Evolutionary conservation across 2,797 vertebrate species (phyloP).

Genomic region (Avahi laniger): DNA sequence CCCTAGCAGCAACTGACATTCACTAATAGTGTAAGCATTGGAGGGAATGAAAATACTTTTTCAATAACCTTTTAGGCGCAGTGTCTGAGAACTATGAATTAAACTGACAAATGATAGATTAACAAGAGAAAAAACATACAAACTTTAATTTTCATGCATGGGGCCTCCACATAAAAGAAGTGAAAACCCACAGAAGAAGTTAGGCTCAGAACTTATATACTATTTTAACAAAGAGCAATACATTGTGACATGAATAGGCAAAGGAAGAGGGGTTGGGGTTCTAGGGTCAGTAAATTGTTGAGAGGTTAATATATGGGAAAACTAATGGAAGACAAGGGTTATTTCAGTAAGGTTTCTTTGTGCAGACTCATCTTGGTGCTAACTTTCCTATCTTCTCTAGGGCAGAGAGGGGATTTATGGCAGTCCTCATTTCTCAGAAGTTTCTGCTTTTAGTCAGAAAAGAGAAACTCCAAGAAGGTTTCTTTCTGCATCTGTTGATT

Average conservation of each 20-base stretch:
- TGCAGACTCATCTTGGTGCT: not conserved
- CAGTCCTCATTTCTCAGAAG: not conserved
- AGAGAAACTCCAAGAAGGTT: not conserved
- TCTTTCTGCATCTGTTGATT: not conserved
- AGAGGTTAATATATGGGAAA: not conserved
- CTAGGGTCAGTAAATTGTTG: not conserved
- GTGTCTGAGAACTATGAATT: not conserved
- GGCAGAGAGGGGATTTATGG: not conserved
- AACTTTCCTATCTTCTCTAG: not conserved
- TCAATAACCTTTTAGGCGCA: not conserved
- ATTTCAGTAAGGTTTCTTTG: not conserved
- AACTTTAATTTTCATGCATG: not conserved
- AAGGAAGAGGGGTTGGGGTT: not conserved
- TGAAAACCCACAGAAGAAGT: not conserved
- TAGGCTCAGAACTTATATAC: not conserved
- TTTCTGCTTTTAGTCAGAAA: not conserved
- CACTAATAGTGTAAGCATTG: not conserved
- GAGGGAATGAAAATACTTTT: not conserved
- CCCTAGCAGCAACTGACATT: not conserved
- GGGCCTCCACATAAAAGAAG: not conserved
- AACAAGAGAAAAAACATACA: not conserved
- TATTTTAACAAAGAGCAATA: not conserved
- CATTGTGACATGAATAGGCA: not conserved
- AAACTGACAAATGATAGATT: not conserved
- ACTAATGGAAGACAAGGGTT: not conserved